Conservation (phyloP, 2,797 vertebrate genomes). For the Parauchenoglanis ngamensis region DNA sequence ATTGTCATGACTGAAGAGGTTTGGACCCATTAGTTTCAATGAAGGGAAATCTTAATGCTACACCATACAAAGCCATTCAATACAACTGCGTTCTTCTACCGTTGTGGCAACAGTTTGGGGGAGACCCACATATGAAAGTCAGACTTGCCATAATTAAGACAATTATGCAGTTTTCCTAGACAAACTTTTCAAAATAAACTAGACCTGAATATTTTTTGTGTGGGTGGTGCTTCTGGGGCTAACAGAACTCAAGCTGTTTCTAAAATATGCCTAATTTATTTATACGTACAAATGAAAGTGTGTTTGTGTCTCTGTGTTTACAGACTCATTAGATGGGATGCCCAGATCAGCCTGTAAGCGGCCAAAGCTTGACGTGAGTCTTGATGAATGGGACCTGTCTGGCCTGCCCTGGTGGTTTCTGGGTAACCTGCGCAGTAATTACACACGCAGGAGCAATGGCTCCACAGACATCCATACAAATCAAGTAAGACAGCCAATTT, state of each 20-base stretch:
- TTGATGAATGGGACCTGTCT: constrained; percentile 95
- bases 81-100: not conserved
- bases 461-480: constrained; percentile 97
- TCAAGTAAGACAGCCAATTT: constrained; percentile 80
- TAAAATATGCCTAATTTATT: not conserved
- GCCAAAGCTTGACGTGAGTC: constrained; percentile 85
- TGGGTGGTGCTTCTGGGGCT: not conserved
- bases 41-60: not conserved
- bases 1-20: not conserved
- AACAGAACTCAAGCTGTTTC: not conserved
- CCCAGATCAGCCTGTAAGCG: constrained; percentile 82
- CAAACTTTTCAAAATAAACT: not conserved
- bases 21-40: not conserved
- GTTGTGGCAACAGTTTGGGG: not conserved
- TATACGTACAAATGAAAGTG: not conserved
- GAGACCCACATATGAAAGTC: not conserved
- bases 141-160: not conserved
- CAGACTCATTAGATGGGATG: constrained; percentile 81
- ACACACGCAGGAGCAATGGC: constrained; percentile 88
- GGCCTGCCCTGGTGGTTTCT: constrained; percentile 99
- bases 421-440: constrained; percentile 92
- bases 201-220: not conserved
- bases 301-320: not conserved
- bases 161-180: not conserved
- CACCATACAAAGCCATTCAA: not conserved